phyloP scores from a whole-genome alignment of 2,113 vertebrate species.

The Megaceryle torquata region DNA sequence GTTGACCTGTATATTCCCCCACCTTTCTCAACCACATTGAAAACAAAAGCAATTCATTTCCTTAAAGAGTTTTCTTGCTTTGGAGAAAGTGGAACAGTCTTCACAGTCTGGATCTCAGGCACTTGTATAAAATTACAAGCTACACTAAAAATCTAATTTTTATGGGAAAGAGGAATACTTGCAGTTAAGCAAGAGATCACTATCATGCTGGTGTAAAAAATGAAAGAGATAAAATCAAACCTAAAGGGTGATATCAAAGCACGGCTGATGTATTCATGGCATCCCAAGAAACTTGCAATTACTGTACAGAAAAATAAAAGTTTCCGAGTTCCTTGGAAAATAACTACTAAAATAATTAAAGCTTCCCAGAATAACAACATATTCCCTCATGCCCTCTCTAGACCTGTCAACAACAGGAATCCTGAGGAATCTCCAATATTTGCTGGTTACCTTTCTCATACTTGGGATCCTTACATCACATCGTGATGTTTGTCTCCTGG shows the following conservation, averaged over 20 bases:
- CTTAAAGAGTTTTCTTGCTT: background rate
- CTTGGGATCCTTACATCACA: background rate
- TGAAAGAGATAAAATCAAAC: background rate
- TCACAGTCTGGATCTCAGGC: background rate
- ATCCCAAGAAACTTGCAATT: background rate
- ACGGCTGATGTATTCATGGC: background rate
- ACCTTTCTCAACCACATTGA: background rate
- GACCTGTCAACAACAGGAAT: constrained; percentile 21
- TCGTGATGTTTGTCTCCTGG: background rate
- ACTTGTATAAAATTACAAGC: background rate
- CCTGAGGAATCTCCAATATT: background rate
- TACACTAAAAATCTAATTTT: background rate
- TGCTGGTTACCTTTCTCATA: background rate
- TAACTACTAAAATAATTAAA: constrained; percentile 33
- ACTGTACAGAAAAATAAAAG: background rate
- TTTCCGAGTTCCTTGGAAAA: background rate
- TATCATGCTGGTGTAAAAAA: background rate
- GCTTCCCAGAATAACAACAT: background rate
- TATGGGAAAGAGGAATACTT: background rate
- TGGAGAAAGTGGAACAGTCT: background rate
- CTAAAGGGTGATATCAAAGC: background rate
- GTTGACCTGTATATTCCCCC: background rate
- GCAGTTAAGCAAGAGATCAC: background rate
- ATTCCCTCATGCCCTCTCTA: background rate
- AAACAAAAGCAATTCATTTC: background rate